Conservation (phyloP, 2,888 invertebrate species). For the Cataglyphis cursor region DNA sequence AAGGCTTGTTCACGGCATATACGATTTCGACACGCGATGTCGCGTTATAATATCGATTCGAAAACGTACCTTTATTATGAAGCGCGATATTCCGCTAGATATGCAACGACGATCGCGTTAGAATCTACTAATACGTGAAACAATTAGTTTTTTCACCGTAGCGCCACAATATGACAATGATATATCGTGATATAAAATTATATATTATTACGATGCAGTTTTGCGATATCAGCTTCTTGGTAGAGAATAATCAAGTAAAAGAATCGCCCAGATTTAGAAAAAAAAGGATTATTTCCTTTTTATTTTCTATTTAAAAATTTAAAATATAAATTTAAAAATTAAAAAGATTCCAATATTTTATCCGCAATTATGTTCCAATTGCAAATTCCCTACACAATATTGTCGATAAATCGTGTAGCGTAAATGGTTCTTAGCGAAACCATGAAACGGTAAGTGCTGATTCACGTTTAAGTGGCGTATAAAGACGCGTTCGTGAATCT, state of each 20-base stretch:
- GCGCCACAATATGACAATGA: not conserved
- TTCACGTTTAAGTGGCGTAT: conserved; percentile 43
- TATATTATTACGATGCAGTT: not conserved
- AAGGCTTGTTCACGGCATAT: not conserved
- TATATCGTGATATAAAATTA: not conserved
- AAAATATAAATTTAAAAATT: too few species aligned
- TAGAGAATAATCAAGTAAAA: not conserved
- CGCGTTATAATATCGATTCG: conserved; percentile 31
- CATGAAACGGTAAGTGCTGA: conserved; percentile 31
- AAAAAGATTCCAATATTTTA: not conserved
- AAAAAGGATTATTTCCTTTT: not conserved
- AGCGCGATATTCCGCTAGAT: not conserved
- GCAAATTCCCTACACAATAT: not conserved
- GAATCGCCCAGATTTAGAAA: not conserved
- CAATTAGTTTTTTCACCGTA: not conserved
- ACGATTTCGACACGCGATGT: not conserved
- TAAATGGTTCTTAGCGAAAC: conserved; percentile 18
- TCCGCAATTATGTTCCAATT: not conserved
- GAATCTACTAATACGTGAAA: not conserved
- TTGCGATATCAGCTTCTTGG: not conserved
- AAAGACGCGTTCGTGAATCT: conserved; percentile 13
- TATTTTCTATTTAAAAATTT: not conserved
- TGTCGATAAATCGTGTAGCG: conserved; percentile 1
- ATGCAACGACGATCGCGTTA: conserved; percentile 20
- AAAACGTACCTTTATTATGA: conserved; percentile 3